phyloP scores from a whole-genome alignment of 2,113 vertebrate genomes.

The Cervus canadensis region DNA sequence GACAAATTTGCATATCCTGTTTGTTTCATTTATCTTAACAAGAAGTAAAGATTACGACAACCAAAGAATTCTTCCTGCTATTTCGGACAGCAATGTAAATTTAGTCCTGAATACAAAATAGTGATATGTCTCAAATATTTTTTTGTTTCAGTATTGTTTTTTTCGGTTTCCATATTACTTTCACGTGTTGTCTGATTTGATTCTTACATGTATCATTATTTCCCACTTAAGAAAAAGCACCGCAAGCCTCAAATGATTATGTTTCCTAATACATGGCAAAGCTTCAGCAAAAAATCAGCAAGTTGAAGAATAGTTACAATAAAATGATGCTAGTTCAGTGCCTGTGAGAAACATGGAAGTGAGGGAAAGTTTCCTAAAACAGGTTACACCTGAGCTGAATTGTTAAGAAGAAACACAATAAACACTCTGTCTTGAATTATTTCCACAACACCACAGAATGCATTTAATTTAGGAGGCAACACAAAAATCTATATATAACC shows the following conservation, averaged over 20 bases:
- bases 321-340: not conserved
- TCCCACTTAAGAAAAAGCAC: not conserved
- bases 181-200: not conserved
- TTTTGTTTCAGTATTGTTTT: not conserved
- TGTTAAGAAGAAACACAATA: not conserved
- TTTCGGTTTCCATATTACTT: not conserved
- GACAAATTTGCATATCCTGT: not conserved
- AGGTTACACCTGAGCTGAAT: not conserved
- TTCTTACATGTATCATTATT: not conserved
- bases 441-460: rapidly evolving
- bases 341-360: not conserved
- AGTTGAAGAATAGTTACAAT: not conserved
- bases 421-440: not conserved
- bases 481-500: rapidly evolving
- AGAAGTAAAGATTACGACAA: not conserved
- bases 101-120: not conserved
- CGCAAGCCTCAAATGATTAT: rapidly evolving
- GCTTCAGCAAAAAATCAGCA: not conserved
- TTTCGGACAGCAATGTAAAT: not conserved
- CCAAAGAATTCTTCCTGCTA: not conserved
- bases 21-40: not conserved
- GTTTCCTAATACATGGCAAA: not conserved
- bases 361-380: not conserved
- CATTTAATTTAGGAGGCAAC: rapidly evolving
- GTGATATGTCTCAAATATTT: no score